Evolutionary conservation across 2,888 invertebrate species (phyloP).

Genomic region (Bhutanitis thaidina): DNA sequence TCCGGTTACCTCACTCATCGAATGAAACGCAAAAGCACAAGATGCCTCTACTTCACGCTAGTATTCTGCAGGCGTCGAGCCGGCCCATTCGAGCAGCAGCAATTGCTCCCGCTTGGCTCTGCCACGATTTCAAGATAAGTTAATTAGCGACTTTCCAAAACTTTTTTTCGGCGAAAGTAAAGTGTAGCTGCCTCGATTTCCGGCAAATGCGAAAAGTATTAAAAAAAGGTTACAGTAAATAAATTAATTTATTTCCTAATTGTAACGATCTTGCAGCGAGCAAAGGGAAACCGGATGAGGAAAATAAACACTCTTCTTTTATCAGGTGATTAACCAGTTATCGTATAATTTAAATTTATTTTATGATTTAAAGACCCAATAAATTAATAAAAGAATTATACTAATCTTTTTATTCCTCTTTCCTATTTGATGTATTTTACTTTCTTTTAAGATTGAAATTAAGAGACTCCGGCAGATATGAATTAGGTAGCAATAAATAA

Average conservation of each 20-base stretch:
- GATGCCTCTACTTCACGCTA: too few relatives aligned
- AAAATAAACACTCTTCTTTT: conserved; percentile 14
- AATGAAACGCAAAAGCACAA: too few relatives aligned
- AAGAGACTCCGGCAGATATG: too few relatives aligned
- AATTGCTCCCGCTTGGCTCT: too few relatives aligned
- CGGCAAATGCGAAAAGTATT: conserved; percentile 9
- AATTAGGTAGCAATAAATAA: too few relatives aligned
- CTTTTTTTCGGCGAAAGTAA: neutral
- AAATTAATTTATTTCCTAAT: conserved; percentile 15
- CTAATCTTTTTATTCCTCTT: neutral
- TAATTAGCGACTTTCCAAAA: neutral
- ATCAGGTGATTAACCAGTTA: conserved; percentile 16
- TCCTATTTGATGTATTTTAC: neutral
- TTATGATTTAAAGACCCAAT: conserved; percentile 6
- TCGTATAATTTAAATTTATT: conserved; percentile 14
- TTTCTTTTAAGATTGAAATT: neutral
- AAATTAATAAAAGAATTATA: neutral
- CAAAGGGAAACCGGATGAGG: neutral
- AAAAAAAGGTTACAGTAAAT: too few relatives aligned
- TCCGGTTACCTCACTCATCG: too few relatives aligned
- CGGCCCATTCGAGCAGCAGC: too few relatives aligned
- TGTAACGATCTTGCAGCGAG: conserved; percentile 13
- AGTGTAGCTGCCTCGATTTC: neutral
- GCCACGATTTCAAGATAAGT: too few relatives aligned
- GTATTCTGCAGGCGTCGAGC: too few relatives aligned